Base-by-base conservation (phyloP, 2,888 invertebrate genomes). In the Hololepta plana region DNA sequence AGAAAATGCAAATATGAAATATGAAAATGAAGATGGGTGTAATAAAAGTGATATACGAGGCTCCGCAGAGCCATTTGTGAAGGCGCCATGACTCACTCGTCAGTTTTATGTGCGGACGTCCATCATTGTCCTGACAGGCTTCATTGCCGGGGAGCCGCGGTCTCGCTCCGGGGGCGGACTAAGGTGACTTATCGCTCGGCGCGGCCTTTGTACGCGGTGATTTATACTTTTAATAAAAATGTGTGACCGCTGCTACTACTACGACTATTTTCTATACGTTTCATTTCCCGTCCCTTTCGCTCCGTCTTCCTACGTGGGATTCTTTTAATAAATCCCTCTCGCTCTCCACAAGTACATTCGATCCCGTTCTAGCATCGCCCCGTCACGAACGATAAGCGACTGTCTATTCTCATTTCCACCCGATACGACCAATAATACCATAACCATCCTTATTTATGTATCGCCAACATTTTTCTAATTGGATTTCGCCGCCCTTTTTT, bases 31-130 rank as follows among this genome's bases (percentile, higher is more conserved):
- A 59, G 58, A 59, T 59, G 58, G 56, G 69, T 67, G 70, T 71
- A 71, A 72, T 72, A 72, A 72, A 72, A 72, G 67, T 71, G 72
- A 72, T 72, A 70, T 71, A 72, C 63, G 65, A 65, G 67, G 66
- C 71, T 70, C 72, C 65, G 65, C 66, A 67, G 71, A 63, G 71
- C 72, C 71, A 70, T 72, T 72, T 64, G 66, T 62, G 60, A 61
- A 64, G 63, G 64, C 63, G 63, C 62, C 62, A 56, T 62, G 57
- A 57, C 56, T 64, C 67, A 64, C 68, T 71, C 71, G 72, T 72
- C 72, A 72, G 70, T 62, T 69, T 69, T 71, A 69, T 70, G 62
- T 63, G 52, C 58, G 58, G 66, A 70, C 68, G 71, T 72, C 71
- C 64, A 68, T 72, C 72, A 72, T 65, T 44, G 41, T 55, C 46